These are phyloP conservation scores for Sula dactylatra DNA, from an alignment of 2,113 vertebrate genomes.

Conservation along the genomic window DNA sequence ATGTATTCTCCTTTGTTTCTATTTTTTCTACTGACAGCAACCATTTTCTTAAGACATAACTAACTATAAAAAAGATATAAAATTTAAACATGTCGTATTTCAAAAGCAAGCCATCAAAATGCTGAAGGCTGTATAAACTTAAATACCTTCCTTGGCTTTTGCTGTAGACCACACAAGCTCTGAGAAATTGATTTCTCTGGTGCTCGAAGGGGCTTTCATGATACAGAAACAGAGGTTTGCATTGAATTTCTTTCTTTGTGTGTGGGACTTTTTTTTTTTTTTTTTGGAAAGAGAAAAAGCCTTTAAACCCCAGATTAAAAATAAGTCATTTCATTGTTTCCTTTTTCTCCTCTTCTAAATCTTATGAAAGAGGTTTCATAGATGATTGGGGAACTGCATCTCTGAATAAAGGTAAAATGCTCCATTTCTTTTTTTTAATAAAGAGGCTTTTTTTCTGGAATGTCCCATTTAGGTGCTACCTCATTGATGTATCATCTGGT, in stretches of 20 bases:
- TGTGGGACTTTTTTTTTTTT: neutral
- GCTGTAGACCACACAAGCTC: conserved; percentile 52
- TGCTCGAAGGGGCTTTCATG: conserved; percentile 34
- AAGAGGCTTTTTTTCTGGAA: conserved; percentile 38
- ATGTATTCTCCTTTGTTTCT: neutral
- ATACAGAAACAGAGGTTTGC: conserved; percentile 52
- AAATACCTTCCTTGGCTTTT: conserved; percentile 49
- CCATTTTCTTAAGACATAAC: conserved; percentile 14
- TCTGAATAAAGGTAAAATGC: conserved; percentile 39
- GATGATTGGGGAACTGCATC: conserved; percentile 33
- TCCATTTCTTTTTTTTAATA: conserved; percentile 40
- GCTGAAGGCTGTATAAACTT: conserved; percentile 51
- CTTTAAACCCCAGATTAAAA: conserved; percentile 61
- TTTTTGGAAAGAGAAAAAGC: neutral
- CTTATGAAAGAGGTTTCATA: conserved; percentile 55
- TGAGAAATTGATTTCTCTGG: conserved; percentile 38
- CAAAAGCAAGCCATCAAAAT: conserved; percentile 34
- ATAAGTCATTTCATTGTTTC: conserved; percentile 63
- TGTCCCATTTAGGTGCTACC: neutral
- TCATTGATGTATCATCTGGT: neutral
- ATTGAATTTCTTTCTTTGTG: conserved; percentile 47
- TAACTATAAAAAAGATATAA: conserved; percentile 1
- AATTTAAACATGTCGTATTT: conserved; percentile 23
- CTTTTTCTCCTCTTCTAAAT: neutral
- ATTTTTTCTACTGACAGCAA: neutral